Conservation (phyloP, 2,888 invertebrate species). For the Plagiodera versicolora region DNA sequence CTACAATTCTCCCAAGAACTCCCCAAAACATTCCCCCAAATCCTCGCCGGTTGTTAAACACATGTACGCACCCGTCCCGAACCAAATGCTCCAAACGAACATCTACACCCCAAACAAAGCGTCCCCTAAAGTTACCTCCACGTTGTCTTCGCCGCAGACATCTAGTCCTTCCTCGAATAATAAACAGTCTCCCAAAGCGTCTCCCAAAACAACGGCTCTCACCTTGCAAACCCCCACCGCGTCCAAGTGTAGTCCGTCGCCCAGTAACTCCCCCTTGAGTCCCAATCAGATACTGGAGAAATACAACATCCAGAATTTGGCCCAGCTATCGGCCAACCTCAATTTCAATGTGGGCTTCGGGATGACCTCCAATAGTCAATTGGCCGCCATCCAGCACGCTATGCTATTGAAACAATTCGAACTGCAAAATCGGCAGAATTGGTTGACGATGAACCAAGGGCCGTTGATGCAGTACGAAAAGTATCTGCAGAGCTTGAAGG, state of each 20-base stretch:
- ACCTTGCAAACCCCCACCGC: background rate
- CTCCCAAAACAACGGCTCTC: too few species aligned
- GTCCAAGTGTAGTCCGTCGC: slow-evolving; percentile 20
- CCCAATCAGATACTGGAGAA: slow-evolving; percentile 52
- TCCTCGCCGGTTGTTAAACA: slow-evolving; percentile 41
- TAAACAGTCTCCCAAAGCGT: background rate
- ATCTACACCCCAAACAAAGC: slow-evolving; percentile 19
- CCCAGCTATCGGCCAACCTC: slow-evolving; percentile 52
- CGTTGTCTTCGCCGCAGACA: slow-evolving; percentile 9
- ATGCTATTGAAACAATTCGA: slow-evolving; percentile 52
- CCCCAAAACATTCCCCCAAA: slow-evolving; percentile 41
- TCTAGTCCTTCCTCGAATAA: slow-evolving; percentile 16
- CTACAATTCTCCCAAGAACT: slow-evolving; percentile 28
- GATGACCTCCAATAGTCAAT: slow-evolving; percentile 35
- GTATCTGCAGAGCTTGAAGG: slow-evolving; percentile 50
- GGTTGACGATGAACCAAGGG: slow-evolving; percentile 47
- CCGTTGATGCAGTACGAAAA: slow-evolving; percentile 52
- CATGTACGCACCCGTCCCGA: slow-evolving; percentile 38
- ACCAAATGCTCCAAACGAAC: slow-evolving; percentile 23
- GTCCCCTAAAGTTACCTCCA: slow-evolving; percentile 26
- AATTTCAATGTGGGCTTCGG: slow-evolving; percentile 46
- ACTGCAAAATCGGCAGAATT: slow-evolving; percentile 51
- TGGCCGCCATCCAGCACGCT: slow-evolving; percentile 51
- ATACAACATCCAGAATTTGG: slow-evolving; percentile 54
- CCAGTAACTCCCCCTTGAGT: slow-evolving; percentile 33